Evolutionary conservation across 1,140 invertebrate genomes (phyloP), one percentile per base, ranked within the genome.

Genomic region (Apis cerana): DNA sequence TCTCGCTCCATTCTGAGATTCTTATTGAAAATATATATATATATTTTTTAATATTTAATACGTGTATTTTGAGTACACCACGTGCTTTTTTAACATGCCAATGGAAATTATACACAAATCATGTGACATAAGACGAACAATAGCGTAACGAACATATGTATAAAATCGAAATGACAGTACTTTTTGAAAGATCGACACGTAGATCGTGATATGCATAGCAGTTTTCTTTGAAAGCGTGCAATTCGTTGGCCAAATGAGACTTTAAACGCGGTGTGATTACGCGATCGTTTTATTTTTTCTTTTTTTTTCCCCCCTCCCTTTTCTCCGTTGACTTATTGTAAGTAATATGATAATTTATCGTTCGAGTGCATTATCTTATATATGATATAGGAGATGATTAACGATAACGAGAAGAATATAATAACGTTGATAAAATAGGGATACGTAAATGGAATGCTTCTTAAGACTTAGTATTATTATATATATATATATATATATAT

Each of bases 251-350:
- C 81, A 85, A 87, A 82, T 76, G 75, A 89, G 72, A 86, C 71
- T 70, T 85, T 7, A 43, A 80, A 87, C 76, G 81, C 80, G 62
- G 64, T 84, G 61, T 82, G 83, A 87, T 83, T 85, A 78, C 59
- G 52, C 74, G 79, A 82, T 61, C 43, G 72, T 67, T 82, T 77
- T 58, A 83, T 64, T 33, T 33, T 9, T 58, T 2, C 9, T 19
- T 50, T 15, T 1, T 10, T 8, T 19, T 21, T 9, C 82, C 33
- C 72, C 56, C 48, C 43, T 75, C 19, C 84, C 52, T 76, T 56
- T 52, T 27, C 78, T 83, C 67, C 85, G 79, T 85, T 89, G 77
- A 87, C 62, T 88, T 75, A 87, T 85, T 87, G 70, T 87, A 88
- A 85, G 83, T 81, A 43, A 43, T 43, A 85, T 74, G 68, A 87